Evolutionary conservation across 2,113 vertebrate genomes (phyloP).

Genomic region (Vicugna pacos): DNA sequence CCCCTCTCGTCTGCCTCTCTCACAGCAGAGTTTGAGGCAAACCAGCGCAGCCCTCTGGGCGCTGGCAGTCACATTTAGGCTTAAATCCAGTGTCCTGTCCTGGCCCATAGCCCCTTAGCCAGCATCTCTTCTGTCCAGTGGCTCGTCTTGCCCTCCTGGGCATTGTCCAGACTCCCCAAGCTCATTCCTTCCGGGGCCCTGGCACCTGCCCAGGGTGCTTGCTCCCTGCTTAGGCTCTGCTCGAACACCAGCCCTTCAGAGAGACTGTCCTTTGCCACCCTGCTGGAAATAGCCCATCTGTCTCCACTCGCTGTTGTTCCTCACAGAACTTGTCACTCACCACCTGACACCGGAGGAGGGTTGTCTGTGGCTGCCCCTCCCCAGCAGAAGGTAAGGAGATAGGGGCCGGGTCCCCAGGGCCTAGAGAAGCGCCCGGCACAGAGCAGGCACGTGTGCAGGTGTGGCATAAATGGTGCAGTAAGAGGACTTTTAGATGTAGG

Average conservation of each 20-base stretch:
- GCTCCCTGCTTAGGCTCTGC: neutral
- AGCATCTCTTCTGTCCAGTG: too few relatives aligned
- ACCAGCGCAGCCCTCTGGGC: neutral
- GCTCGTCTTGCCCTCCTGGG: neutral
- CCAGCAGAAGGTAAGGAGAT: neutral
- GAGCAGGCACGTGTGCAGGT: neutral
- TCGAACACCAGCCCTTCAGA: too few relatives aligned
- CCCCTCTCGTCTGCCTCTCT: neutral
- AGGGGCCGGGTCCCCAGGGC: neutral
- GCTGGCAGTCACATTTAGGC: neutral
- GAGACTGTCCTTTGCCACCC: neutral
- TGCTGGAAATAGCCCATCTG: neutral
- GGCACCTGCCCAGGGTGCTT: neutral
- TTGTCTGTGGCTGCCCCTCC: neutral
- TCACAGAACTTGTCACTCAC: neutral
- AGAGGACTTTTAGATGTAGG: accelerated
- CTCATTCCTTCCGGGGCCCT: neutral
- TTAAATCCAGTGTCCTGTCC: neutral
- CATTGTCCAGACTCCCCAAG: neutral
- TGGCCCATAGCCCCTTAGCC: neutral
- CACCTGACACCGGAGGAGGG: neutral
- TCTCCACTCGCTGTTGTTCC: neutral
- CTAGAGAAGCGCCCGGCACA: neutral
- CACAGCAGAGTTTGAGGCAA: neutral
- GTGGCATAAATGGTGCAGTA: accelerated